phyloP scores from a whole-genome alignment of 2,888 invertebrate species.

The Glyphotaelius pellucidus region DNA sequence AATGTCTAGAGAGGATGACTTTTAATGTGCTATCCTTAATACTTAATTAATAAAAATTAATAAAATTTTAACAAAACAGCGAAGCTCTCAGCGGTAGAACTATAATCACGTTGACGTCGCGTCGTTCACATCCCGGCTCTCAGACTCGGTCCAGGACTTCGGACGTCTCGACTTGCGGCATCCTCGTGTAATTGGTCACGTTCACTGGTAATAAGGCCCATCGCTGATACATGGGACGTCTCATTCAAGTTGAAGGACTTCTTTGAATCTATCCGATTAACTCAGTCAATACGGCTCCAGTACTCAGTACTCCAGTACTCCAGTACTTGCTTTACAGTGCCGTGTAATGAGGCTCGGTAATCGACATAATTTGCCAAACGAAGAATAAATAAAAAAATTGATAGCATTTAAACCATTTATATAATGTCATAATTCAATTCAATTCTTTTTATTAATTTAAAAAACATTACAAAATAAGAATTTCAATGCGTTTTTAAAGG shows the following conservation, averaged over 20 bases:
- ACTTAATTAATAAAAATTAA: too few species aligned
- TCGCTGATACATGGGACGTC: conserved; percentile 35
- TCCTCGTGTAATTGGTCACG: conserved; percentile 49
- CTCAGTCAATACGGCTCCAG: not conserved
- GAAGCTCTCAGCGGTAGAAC: not conserved
- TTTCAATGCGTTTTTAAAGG: too few species aligned
- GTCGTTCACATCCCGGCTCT: not conserved
- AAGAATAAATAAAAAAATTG: too few species aligned
- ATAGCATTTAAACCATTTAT: too few species aligned
- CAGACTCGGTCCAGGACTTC: not conserved
- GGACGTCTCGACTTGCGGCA: not conserved
- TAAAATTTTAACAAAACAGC: not conserved
- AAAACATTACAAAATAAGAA: too few species aligned
- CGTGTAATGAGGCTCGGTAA: too few species aligned
- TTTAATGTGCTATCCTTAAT: too few species aligned
- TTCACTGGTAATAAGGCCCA: conserved; percentile 36
- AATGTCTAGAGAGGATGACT: too few species aligned
- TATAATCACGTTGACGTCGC: not conserved
- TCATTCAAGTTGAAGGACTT: conserved; percentile 47
- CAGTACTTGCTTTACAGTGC: too few species aligned
- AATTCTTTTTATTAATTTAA: too few species aligned
- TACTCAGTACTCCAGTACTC: not conserved
- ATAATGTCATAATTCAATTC: too few species aligned
- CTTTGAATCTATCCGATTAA: not conserved
- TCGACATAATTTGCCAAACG: too few species aligned